phyloP scores from a whole-genome alignment of 1,140 invertebrate species.

The Lordiphosa stackelbergi region DNA sequence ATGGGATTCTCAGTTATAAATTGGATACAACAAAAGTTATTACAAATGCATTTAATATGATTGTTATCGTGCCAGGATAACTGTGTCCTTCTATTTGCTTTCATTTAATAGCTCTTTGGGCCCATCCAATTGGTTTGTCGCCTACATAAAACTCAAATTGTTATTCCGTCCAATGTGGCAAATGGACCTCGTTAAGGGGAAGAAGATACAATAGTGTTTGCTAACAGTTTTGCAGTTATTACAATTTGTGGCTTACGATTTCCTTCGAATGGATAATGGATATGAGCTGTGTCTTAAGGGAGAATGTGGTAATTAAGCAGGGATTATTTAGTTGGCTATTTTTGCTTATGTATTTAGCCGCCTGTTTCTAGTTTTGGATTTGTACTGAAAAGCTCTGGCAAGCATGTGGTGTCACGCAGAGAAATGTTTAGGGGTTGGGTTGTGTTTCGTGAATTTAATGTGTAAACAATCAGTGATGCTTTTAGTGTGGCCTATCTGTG shows the following conservation, averaged over 20 bases:
- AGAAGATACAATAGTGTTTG: constrained; percentile 24
- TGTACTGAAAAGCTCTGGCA: too few species aligned
- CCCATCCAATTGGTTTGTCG: constrained; percentile 36
- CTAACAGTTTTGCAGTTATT: constrained; percentile 18
- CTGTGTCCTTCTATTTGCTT: not conserved
- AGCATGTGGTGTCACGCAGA: too few species aligned
- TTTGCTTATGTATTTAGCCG: too few species aligned
- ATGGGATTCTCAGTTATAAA: constrained; percentile 24
- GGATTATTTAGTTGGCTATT: too few species aligned
- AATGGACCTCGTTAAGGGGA: constrained; percentile 30
- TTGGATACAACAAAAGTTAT: constrained; percentile 3
- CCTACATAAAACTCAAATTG: constrained; percentile 30
- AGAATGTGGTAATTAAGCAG: too few species aligned
- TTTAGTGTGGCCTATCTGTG: too few species aligned
- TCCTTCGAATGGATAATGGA: too few species aligned
- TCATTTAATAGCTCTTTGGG: constrained; percentile 5
- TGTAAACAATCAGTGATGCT: too few species aligned
- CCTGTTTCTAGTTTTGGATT: too few species aligned
- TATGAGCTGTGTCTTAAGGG: too few species aligned
- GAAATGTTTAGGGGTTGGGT: too few species aligned
- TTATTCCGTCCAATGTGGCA: constrained; percentile 33
- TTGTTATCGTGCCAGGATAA: constrained; percentile 10
- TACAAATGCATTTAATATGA: constrained; percentile 22
- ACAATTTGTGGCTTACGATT: constrained; percentile 7
- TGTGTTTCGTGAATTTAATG: too few species aligned